phyloP scores from a whole-genome alignment of 2,113 vertebrate species.

The Tapirus terrestris region DNA sequence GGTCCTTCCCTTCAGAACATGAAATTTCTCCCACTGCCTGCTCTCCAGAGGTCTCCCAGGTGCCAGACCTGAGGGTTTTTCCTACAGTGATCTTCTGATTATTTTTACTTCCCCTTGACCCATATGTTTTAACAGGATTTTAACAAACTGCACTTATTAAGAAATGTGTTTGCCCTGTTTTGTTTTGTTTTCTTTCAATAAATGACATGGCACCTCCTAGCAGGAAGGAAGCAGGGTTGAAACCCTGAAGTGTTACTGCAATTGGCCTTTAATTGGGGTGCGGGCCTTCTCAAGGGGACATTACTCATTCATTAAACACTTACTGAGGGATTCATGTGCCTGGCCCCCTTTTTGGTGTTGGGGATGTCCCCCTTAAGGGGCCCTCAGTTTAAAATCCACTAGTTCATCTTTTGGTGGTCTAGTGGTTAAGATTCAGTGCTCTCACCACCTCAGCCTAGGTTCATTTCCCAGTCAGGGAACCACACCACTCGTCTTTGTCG shows the following conservation, averaged over 20 bases:
- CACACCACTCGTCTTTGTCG: too few species aligned
- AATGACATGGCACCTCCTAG: conserved; percentile 75
- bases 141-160: conserved; percentile 78
- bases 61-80: conserved; percentile 36
- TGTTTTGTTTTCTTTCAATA: conserved; percentile 76
- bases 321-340: background rate
- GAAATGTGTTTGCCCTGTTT: conserved; percentile 79
- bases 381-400: conserved; percentile 16
- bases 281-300: conserved; percentile 18
- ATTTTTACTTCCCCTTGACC: conserved; percentile 62
- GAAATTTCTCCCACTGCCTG: background rate
- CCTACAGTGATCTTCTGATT: conserved; percentile 44
- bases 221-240: conserved; percentile 68
- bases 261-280: conserved; percentile 64
- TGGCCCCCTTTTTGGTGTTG: background rate
- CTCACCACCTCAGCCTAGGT: too few species aligned
- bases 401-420: background rate
- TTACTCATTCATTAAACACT: conserved; percentile 19
- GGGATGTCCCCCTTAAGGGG: background rate
- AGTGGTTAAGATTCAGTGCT: too few species aligned
- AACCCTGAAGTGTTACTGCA: conserved; percentile 65
- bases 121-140: conserved; percentile 72
- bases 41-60: conserved; percentile 11
- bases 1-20: background rate
- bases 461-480: too few species aligned